Evolutionary conservation across 2,797 vertebrate genomes (phyloP).

Genomic region (Pseudomugil gertrudae): DNA sequence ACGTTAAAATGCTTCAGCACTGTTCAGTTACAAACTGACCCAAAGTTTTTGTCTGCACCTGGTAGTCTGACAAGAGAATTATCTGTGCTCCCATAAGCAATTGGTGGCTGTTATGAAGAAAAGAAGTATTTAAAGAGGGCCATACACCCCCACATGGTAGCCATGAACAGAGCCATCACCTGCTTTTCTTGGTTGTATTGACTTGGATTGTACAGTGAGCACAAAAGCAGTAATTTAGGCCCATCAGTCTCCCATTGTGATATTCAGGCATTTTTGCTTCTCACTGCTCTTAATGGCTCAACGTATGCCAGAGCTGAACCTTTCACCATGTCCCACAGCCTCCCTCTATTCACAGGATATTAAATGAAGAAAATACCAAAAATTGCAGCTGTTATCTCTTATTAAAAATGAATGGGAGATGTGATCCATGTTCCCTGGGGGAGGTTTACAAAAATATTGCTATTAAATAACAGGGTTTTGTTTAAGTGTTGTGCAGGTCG

Average conservation of each 20-base stretch:
- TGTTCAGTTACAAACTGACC: constrained; percentile 46
- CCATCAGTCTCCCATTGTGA: constrained; percentile 53
- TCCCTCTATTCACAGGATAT: constrained; percentile 34
- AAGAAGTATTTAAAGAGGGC: constrained; percentile 27
- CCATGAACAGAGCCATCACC: constrained; percentile 53
- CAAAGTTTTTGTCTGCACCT: constrained; percentile 60
- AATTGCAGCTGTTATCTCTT: constrained; percentile 26
- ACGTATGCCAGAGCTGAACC: constrained; percentile 22
- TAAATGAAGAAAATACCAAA: constrained; percentile 17
- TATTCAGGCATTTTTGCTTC: constrained; percentile 50
- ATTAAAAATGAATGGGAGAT: constrained; percentile 25
- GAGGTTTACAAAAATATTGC: constrained; percentile 10
- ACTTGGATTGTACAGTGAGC: constrained; percentile 48
- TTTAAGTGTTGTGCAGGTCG: constrained; percentile 8
- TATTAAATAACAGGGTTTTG: constrained; percentile 22
- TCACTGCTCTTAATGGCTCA: constrained; percentile 55
- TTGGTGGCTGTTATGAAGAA: constrained; percentile 44
- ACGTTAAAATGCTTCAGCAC: constrained; percentile 55
- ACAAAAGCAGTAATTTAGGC: constrained; percentile 65
- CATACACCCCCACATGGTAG: background rate
- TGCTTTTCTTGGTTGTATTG: constrained; percentile 56
- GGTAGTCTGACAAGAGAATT: constrained; percentile 37
- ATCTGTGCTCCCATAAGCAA: constrained; percentile 29
- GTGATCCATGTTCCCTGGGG: background rate
- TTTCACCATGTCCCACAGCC: constrained; percentile 11